Conservation (phyloP, 2,113 vertebrate genomes). For the Megaceryle torquata region DNA sequence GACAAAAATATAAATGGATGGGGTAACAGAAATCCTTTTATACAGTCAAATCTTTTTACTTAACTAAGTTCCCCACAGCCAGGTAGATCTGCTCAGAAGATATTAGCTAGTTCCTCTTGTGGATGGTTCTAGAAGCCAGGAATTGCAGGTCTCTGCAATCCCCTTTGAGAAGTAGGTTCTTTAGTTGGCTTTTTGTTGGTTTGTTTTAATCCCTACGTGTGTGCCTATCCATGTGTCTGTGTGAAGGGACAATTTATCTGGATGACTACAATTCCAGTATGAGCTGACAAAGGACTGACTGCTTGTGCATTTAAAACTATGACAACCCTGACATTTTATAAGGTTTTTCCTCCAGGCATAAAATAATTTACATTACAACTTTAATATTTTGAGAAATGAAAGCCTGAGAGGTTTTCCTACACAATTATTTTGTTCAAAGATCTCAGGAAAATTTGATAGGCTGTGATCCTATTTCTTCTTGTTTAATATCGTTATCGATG, state of each 20-base stretch:
- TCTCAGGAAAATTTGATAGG: neutral
- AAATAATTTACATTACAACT: constrained; percentile 29
- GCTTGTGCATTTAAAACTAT: constrained; percentile 12
- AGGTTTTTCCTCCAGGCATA: neutral
- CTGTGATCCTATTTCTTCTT: neutral
- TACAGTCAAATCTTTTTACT: neutral
- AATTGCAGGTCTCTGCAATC: neutral
- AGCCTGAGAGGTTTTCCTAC: neutral
- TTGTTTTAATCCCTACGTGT: neutral
- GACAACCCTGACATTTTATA: constrained; percentile 12
- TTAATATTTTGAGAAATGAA: constrained; percentile 31
- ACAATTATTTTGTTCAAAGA: neutral
- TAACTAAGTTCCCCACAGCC: neutral
- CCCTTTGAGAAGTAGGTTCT: neutral
- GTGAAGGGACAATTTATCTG: neutral
- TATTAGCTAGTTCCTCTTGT: neutral
- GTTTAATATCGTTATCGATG: too few relatives aligned
- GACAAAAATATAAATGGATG: neutral
- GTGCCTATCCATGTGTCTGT: neutral
- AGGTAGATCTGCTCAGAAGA: neutral
- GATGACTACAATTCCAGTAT: neutral
- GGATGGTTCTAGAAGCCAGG: neutral
- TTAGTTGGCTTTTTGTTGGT: neutral
- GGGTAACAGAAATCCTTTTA: neutral
- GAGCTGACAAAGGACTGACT: constrained; percentile 3